These are phyloP conservation scores for Mythimna albipuncta DNA, from an alignment of 2,888 invertebrate genomes.

Conservation along the genomic window DNA sequence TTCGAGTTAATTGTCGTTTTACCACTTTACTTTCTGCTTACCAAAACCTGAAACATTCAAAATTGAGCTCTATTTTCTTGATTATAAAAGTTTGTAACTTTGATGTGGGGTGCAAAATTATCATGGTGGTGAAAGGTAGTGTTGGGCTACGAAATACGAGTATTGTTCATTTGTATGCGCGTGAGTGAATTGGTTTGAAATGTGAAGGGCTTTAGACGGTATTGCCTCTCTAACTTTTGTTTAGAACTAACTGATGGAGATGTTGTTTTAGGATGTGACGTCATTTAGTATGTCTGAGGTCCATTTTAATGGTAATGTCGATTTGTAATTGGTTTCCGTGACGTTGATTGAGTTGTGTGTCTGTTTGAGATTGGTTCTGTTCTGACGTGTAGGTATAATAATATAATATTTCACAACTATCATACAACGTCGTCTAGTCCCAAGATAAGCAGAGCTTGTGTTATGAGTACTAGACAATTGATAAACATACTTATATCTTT, in stretches of 20 bases:
- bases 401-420: too few relatives aligned
- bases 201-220: conserved; percentile 75
- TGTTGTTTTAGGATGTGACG: conserved; percentile 52
- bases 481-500: too few relatives aligned
- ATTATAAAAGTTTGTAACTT: conserved; percentile 16
- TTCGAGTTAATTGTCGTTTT: conserved; percentile 84
- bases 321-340: conserved; percentile 28
- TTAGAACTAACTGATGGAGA: conserved; percentile 53
- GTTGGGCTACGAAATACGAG: conserved; percentile 81
- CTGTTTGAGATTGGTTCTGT: neutral
- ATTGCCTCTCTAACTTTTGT: conserved; percentile 71
- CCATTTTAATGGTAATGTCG: conserved; percentile 20
- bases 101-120: conserved; percentile 19
- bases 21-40: conserved; percentile 60
- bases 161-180: conserved; percentile 81
- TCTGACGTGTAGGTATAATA: too few relatives aligned
- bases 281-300: conserved; percentile 28
- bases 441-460: too few relatives aligned
- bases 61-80: conserved; percentile 43
- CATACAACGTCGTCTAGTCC: too few relatives aligned
- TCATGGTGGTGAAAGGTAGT: conserved; percentile 67
- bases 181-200: conserved; percentile 84
- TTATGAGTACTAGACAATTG: too few relatives aligned
- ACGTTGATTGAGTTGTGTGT: neutral
- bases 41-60: conserved; percentile 31